These are phyloP conservation scores for Sebastes glaucus DNA, from an alignment of 2,797 vertebrate genomes.

Conservation along the genomic window DNA sequence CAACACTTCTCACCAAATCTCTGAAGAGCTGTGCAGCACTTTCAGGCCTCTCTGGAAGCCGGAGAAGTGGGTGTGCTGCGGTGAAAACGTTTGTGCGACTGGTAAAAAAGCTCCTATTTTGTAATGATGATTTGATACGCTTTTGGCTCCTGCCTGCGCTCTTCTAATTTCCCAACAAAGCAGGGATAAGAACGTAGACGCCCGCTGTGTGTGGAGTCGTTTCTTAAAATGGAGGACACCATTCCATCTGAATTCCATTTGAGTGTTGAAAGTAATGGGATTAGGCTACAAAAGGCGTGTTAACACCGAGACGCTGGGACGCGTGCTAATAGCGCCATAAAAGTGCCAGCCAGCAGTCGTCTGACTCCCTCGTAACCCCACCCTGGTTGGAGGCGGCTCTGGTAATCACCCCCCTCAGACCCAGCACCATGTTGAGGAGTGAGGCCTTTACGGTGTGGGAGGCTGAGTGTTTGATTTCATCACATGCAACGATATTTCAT, in stretches of 20 bases:
- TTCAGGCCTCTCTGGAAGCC: slow-evolving; percentile 38
- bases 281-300: slow-evolving; percentile 60
- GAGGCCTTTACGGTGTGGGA: slow-evolving; percentile 19
- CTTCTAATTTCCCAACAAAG: slow-evolving; percentile 62
- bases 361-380: slow-evolving; percentile 47
- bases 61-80: slow-evolving; percentile 10
- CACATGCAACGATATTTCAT: slow-evolving; percentile 48
- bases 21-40: slow-evolving; percentile 61
- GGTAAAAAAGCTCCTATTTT: slow-evolving; percentile 49
- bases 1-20: slow-evolving; percentile 60
- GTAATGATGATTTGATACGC: slow-evolving; percentile 69
- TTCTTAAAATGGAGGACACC: slow-evolving; percentile 64
- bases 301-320: slow-evolving; percentile 56
- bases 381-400: slow-evolving; percentile 38
- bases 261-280: slow-evolving; percentile 63
- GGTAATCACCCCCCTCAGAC: slow-evolving; percentile 51
- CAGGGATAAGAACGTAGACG: slow-evolving; percentile 48
- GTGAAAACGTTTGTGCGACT: slow-evolving; percentile 39
- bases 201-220: slow-evolving; percentile 60
- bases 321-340: slow-evolving; percentile 73
- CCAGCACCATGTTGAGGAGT: slow-evolving; percentile 13
- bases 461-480: slow-evolving; percentile 56
- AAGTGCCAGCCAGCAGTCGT: slow-evolving; percentile 67
- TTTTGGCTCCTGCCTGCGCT: slow-evolving; percentile 56
- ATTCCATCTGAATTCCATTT: slow-evolving; percentile 71